phyloP scores from a whole-genome alignment of 2,888 invertebrate species.

The Latheticus oryzae region DNA sequence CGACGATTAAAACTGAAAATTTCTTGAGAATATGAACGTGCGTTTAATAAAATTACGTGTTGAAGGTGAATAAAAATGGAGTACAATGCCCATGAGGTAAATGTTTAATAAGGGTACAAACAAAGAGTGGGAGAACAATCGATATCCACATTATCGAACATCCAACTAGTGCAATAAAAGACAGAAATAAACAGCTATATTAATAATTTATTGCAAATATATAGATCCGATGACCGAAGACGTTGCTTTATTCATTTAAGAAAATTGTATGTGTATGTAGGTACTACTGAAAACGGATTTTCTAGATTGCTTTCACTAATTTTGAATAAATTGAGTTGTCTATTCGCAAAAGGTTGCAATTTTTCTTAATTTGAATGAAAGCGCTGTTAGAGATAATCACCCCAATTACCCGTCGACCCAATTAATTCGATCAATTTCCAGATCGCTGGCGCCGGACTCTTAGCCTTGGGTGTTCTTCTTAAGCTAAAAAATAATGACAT shows the following conservation, averaged over 20 bases:
- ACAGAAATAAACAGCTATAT: conserved; percentile 29
- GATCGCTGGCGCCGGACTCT: conserved; percentile 49
- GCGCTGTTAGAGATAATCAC: conserved; percentile 12
- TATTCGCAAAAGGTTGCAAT: too few species aligned
- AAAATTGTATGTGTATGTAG: too few species aligned
- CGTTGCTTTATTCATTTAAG: neutral
- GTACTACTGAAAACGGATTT: too few species aligned
- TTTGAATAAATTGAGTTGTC: too few species aligned
- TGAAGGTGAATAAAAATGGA: conserved; percentile 7
- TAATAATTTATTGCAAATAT: conserved; percentile 20
- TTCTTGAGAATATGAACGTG: too few species aligned
- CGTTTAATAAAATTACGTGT: conserved; percentile 29
- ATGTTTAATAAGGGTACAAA: conserved; percentile 20
- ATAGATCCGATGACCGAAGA: conserved; percentile 8
- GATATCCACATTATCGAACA: conserved; percentile 22
- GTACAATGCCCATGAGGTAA: conserved; percentile 28
- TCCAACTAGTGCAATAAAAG: conserved; percentile 13
- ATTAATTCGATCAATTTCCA: conserved; percentile 39
- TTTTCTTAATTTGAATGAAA: conserved; percentile 14
- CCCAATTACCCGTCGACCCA: conserved; percentile 11
- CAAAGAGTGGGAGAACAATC: conserved; percentile 16
- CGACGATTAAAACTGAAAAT: too few species aligned
- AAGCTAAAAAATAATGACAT: conserved; percentile 51
- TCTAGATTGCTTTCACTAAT: too few species aligned
- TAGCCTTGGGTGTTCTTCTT: conserved; percentile 49